phyloP scores from a whole-genome alignment of 2,797 vertebrate species.

The Knipowitschia caucasica region DNA sequence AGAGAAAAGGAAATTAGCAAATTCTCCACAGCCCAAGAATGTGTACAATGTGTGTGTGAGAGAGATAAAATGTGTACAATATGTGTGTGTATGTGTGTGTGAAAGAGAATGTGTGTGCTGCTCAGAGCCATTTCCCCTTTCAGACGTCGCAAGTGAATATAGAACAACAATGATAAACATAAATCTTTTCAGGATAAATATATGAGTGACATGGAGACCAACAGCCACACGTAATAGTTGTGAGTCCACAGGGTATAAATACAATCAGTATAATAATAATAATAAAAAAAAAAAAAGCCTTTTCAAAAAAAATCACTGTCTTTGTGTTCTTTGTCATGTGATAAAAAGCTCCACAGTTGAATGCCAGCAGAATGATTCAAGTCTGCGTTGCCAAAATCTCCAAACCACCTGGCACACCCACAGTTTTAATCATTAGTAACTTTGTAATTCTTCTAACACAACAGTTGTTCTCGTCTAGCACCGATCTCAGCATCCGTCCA shows the following conservation, averaged over 20 bases:
- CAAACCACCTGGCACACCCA: neutral
- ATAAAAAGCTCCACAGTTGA: neutral
- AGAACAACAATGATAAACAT: too few species aligned
- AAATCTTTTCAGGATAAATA: too few species aligned
- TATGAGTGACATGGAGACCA: too few species aligned
- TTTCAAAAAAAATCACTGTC: neutral
- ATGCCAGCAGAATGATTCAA: neutral
- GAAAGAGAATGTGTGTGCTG: too few species aligned
- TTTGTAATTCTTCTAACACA: neutral
- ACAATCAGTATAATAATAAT: neutral
- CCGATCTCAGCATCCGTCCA: neutral
- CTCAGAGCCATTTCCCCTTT: too few species aligned
- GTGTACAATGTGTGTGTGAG: neutral
- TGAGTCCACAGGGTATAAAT: neutral
- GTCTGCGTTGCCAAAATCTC: neutral
- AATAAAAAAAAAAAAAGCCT: too few species aligned
- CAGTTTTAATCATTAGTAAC: neutral
- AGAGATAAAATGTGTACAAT: too few species aligned
- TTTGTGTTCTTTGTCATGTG: neutral
- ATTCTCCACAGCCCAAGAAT: conserved; percentile 13
- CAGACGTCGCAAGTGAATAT: too few species aligned
- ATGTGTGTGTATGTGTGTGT: neutral
- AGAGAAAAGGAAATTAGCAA: conserved; percentile 36
- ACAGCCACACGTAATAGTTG: too few species aligned
- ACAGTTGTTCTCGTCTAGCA: neutral